A percentile compares a stretch with the other conserved stretches of the same genome.
Evolutionary conservation across 1,140 invertebrate species (phyloP).

Genomic region (Manduca sexta): DNA sequence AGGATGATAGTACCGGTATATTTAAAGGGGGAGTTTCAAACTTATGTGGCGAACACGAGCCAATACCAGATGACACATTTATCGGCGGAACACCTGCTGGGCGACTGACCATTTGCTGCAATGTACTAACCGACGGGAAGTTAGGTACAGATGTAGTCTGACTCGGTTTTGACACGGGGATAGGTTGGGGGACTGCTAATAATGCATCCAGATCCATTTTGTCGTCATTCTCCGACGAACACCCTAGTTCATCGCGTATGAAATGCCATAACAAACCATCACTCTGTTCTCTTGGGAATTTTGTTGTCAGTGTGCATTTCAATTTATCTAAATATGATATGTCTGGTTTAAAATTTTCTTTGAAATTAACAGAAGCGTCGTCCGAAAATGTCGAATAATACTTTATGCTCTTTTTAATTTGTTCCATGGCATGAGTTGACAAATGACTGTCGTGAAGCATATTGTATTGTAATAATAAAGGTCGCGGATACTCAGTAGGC

Average conservation of each 20-base stretch:
- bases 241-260: conserved; percentile 74
- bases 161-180: conserved; percentile 65
- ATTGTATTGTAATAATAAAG: conserved; percentile 91
- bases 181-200: conserved; percentile 72
- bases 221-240: conserved; percentile 71
- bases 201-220: conserved; percentile 71
- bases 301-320: conserved; percentile 78
- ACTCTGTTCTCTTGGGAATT: conserved; percentile 79
- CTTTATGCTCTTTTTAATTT: conserved; percentile 90
- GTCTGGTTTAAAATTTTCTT: conserved; percentile 81
- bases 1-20: conserved; percentile 63
- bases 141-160: conserved; percentile 53
- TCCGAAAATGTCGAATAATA: conserved; percentile 83
- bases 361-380: conserved; percentile 86
- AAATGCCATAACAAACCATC: conserved; percentile 78
- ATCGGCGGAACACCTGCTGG: conserved; percentile 66
- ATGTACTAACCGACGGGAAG: conserved; percentile 67
- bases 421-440: conserved; percentile 86
- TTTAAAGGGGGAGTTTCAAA: conserved; percentile 67
- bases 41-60: conserved; percentile 62
- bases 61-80: conserved; percentile 61
- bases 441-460: conserved; percentile 88
- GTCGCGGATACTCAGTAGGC: conserved; percentile 91
- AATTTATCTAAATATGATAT: conserved; percentile 87
- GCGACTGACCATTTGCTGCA: conserved; percentile 69